Conservation (phyloP, 2,113 vertebrate genomes). For the Coptodon bakossiorum region DNA sequence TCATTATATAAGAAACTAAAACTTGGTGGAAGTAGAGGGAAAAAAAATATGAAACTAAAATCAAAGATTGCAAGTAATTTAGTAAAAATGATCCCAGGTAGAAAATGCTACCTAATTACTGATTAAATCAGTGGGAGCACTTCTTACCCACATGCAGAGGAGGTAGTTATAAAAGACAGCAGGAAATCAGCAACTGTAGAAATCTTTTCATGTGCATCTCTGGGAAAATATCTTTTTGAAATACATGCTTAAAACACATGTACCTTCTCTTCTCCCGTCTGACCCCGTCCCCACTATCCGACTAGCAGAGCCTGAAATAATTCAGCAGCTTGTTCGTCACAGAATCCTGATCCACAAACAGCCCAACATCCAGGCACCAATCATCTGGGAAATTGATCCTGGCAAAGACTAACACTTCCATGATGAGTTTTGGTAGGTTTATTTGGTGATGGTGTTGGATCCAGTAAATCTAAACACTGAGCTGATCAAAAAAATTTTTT, state of each 20-base stretch:
- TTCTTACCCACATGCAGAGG: background rate
- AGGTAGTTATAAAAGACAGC: background rate
- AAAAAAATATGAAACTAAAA: background rate
- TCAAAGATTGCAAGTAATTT: background rate
- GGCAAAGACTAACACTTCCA: background rate
- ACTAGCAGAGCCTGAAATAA: background rate
- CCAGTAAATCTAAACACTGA: background rate
- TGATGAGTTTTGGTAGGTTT: background rate
- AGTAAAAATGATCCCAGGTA: background rate
- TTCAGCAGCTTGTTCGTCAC: background rate
- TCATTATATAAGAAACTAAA: background rate
- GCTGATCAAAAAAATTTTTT: background rate
- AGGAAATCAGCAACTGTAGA: background rate
- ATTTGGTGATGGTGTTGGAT: background rate
- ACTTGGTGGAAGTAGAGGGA: background rate
- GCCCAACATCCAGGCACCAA: background rate
- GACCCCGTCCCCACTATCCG: background rate
- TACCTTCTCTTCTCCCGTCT: background rate
- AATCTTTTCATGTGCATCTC: background rate
- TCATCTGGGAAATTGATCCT: conserved; percentile 37
- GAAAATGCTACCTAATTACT: background rate
- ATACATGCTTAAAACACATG: background rate
- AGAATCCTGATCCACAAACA: conserved; percentile 28
- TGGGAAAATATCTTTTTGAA: background rate
- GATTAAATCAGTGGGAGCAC: background rate